Base-by-base conservation (phyloP, 2,797 vertebrate genomes). In the Manis crassicaudata region DNA sequence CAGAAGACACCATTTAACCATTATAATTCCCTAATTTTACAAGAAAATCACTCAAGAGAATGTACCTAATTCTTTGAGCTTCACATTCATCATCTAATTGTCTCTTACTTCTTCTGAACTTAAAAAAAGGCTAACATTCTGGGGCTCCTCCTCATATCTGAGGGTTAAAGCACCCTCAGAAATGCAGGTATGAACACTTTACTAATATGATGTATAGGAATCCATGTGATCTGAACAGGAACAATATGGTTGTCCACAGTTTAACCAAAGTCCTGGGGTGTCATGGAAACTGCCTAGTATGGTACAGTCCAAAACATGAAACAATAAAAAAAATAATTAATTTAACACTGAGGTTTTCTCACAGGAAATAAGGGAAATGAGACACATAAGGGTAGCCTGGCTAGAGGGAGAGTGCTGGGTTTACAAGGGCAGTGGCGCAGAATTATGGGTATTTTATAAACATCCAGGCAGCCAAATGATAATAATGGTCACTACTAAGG, bases 21-120 rank as follows among this genome's bases (percentile, higher is more conserved):
- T 90, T 96, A 95, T 73, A 86, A 76, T 67, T 95, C 73, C 88
- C 1, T 79, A 50, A 58, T 70, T 27, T 54, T 60, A 46, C 50
- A 73, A 81, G 43, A 89, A 92, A 94, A 83, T 32, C 20, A 89
- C 40, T 75, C 65, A 60, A 60, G 56, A 82, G 62, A 94, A 81
- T 40, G 29, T 2, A 77, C 32, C 56, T 25, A 83, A 83, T 72
- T 90, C 27, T 62, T 43, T 67, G 50, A 97, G 63, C 37, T 80
- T 95, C 75, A 76, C 9, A 67, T 43, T 92, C n/a, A 84, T 85
- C 50, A 86, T 14, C 2, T 20, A 79, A 80, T 2, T 80, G n/a
- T 11, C 85, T 77, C 58, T 65, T 84, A 56, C 5, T 20, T 90
- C 63, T 12, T 86, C 35, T 72, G 32, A 32, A 46, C 43, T 35